Conservation (phyloP, 2,888 invertebrate genomes). For the Epinotia ramella region DNA sequence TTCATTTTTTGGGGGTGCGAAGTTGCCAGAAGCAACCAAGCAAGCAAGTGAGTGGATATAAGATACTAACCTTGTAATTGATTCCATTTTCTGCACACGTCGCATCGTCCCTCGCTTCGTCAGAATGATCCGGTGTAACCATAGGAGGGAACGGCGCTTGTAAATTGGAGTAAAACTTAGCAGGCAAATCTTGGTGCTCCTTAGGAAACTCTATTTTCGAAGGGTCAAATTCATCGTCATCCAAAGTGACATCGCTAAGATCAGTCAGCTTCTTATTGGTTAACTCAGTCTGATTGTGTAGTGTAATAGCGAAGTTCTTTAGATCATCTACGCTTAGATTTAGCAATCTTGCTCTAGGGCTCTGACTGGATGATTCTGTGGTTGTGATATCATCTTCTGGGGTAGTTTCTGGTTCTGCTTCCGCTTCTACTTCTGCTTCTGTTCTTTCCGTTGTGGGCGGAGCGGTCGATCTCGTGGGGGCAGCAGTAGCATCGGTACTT, state of each 20-base stretch:
- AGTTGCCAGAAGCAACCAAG: too few species aligned
- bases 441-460: conserved; percentile 45
- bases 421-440: conserved; percentile 50
- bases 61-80: conserved; percentile 77
- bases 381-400: conserved; percentile 53
- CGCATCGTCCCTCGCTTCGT: conserved; percentile 66
- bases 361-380: conserved; percentile 52
- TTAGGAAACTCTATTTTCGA: conserved; percentile 57
- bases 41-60: conserved; percentile 1
- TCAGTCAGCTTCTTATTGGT: conserved; percentile 79
- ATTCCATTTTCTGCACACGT: conserved; percentile 78
- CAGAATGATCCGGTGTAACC: conserved; percentile 66
- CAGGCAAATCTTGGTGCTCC: conserved; percentile 64
- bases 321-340: conserved; percentile 77
- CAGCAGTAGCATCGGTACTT: conserved; percentile 47
- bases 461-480: conserved; percentile 52
- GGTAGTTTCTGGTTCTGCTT: conserved; percentile 49
- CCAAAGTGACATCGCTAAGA: conserved; percentile 92
- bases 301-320: conserved; percentile 74
- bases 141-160: conserved; percentile 74
- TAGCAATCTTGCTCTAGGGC: conserved; percentile 71
- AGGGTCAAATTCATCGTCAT: conserved; percentile 85
- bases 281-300: conserved; percentile 71
- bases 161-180: conserved; percentile 75
- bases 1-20: too few species aligned